phyloP scores from a whole-genome alignment of 2,797 vertebrate species.

The Chloroceryle amazona region DNA sequence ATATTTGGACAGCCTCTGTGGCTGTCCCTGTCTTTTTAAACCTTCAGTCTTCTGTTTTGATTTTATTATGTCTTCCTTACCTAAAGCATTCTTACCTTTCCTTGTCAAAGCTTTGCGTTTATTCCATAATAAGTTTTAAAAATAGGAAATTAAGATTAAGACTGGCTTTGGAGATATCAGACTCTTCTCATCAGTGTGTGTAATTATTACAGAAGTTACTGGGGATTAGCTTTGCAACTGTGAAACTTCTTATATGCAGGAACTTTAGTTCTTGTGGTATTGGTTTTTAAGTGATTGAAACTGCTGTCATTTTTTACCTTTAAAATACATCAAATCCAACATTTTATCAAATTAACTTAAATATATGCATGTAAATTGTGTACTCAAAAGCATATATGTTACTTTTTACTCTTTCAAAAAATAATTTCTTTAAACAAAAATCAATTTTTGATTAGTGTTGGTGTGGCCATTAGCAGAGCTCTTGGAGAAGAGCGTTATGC shows the following conservation, averaged over 20 bases:
- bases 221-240: not conserved
- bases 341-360: not conserved
- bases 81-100: not conserved
- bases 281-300: not conserved
- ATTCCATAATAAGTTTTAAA: not conserved
- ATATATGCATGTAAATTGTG: not conserved
- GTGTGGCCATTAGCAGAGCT: not conserved
- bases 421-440: not conserved
- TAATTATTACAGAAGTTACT: not conserved
- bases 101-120: not conserved
- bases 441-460: fast-evolving
- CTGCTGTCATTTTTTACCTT: not conserved
- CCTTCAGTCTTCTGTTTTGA: not conserved
- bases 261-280: not conserved
- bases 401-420: no score
- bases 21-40: not conserved
- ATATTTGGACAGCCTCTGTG: not conserved
- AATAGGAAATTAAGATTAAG: not conserved
- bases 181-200: not conserved
- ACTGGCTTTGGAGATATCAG: not conserved
- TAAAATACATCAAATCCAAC: not conserved
- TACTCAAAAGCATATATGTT: not conserved
- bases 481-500: not conserved
- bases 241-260: not conserved
- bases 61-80: not conserved